phyloP scores from a whole-genome alignment of 2,797 vertebrate species.

The Neopelma chrysocephalum region DNA sequence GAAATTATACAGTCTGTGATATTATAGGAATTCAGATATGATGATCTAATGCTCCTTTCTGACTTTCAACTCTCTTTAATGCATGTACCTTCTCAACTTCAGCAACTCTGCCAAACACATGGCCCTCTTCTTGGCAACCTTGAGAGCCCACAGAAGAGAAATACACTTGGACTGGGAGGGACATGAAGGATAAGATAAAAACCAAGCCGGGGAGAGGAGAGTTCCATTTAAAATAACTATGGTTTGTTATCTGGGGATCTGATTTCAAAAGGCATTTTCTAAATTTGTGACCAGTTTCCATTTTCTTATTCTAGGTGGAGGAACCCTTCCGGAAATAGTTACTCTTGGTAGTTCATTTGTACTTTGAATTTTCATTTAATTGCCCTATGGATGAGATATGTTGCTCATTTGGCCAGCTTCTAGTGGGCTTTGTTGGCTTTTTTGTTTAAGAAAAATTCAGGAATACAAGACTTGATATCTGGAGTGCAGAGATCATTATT shows the following conservation, averaged over 20 bases:
- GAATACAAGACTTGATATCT: not conserved
- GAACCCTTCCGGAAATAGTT: not conserved
- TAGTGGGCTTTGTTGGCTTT: not conserved
- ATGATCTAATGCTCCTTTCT: slow-evolving; percentile 9
- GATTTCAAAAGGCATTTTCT: not conserved
- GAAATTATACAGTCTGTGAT: slow-evolving; percentile 16
- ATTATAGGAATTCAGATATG: not conserved
- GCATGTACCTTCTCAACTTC: not conserved
- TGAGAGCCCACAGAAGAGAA: not conserved
- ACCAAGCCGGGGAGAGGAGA: not conserved
- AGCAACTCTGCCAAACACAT: slow-evolving; percentile 1
- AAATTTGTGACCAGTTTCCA: not conserved
- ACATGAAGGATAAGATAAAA: slow-evolving; percentile 25
- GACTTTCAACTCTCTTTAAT: slow-evolving; percentile 2
- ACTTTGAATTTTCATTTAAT: not conserved
- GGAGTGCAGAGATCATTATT: not conserved
- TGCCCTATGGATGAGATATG: not conserved
- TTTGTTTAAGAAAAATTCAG: not conserved
- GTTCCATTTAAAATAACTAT: not conserved
- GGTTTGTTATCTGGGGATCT: not conserved
- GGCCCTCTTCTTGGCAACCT: slow-evolving; percentile 9
- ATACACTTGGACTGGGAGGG: not conserved
- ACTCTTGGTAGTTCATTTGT: not conserved
- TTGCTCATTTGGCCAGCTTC: not conserved
- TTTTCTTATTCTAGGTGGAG: not conserved